phyloP scores from a whole-genome alignment of 2,888 invertebrate species.

The Pammene aurita region DNA sequence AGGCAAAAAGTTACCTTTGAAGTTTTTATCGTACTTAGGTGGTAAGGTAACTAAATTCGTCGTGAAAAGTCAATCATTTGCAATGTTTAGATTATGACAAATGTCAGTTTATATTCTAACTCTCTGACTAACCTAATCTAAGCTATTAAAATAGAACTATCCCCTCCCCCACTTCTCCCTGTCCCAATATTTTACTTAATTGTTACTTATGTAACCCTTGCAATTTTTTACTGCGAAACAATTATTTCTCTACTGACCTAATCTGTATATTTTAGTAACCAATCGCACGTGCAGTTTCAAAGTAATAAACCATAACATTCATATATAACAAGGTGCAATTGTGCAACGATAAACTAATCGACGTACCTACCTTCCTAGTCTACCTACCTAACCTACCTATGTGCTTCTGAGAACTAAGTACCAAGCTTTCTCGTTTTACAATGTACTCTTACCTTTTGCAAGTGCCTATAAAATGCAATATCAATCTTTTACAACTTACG shows the following conservation, averaged over 20 bases:
- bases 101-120: too few species aligned
- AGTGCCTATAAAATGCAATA: neutral
- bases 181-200: too few species aligned
- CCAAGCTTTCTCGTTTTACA: constrained; percentile 48
- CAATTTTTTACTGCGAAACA: too few species aligned
- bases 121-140: too few species aligned
- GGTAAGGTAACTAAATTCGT: neutral
- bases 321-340: constrained; percentile 15
- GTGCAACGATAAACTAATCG: constrained; percentile 8
- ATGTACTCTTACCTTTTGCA: neutral
- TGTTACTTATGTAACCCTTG: too few species aligned
- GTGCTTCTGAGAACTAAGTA: constrained; percentile 44
- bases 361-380: neutral
- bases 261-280: constrained; percentile 2
- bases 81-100: neutral
- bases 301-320: constrained; percentile 18
- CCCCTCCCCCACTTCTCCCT: too few species aligned
- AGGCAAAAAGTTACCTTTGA: constrained; percentile 25
- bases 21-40: constrained; percentile 17
- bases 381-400: neutral
- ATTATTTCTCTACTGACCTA: neutral
- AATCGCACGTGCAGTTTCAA: constrained; percentile 16
- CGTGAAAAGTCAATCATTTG: neutral
- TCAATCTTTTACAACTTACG: neutral
- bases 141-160: too few species aligned